These are phyloP conservation scores for Hesperophylax magnus DNA, from an alignment of 1,140 invertebrate species.

Conservation along the genomic window DNA sequence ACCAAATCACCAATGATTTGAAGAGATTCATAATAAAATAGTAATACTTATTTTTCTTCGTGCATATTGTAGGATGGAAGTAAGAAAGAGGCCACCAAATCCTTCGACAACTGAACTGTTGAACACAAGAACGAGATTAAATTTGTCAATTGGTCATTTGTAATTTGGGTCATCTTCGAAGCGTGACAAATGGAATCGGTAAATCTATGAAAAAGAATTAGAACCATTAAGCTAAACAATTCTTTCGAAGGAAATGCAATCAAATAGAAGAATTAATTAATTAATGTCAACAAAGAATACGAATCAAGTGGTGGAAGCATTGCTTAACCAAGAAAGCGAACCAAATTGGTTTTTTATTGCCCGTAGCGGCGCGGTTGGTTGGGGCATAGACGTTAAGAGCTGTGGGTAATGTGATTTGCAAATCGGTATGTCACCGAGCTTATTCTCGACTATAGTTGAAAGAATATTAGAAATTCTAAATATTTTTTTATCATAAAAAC, in stretches of 20 bases:
- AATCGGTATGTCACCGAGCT: background rate
- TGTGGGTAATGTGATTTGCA: constrained; percentile 3
- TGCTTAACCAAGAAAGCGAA: background rate
- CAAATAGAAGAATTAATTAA: background rate
- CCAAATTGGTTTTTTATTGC: constrained; percentile 23
- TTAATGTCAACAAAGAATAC: background rate
- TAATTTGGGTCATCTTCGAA: background rate
- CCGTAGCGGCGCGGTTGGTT: background rate
- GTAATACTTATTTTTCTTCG: too few species aligned
- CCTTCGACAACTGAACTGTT: background rate
- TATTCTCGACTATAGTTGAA: too few species aligned
- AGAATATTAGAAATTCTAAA: too few species aligned
- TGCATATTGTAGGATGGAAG: too few species aligned
- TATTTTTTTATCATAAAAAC: too few species aligned
- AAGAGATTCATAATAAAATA: too few species aligned
- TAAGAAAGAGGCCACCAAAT: background rate
- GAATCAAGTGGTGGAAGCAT: background rate
- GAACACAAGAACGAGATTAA: background rate
- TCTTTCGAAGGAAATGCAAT: background rate
- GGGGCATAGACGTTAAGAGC: background rate
- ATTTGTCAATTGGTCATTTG: background rate
- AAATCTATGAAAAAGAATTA: background rate
- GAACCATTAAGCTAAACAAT: background rate
- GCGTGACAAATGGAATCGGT: background rate
- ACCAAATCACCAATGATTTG: too few species aligned